These are phyloP conservation scores for Pocillopora grandis DNA, from an alignment of 92 coral and sea anemone species.

Conservation along the genomic window DNA sequence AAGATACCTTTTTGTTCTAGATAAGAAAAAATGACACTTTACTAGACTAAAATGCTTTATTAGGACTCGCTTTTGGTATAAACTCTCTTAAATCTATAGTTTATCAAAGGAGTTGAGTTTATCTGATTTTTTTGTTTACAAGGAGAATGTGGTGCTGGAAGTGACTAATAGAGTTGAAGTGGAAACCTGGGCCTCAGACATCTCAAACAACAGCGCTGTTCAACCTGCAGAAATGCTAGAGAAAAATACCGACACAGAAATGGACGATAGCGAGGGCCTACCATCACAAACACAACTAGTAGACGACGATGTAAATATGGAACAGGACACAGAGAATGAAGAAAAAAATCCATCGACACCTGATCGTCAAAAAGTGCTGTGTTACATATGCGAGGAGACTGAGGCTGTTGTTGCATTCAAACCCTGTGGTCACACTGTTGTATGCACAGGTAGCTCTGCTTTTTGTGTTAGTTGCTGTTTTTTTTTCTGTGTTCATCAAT, in stretches of 20 bases:
- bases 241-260: constrained; percentile 3
- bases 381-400: constrained; percentile 53
- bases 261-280: neutral
- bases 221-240: neutral
- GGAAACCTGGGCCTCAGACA: neutral
- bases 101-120: neutral
- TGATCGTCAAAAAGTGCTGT: constrained; percentile 10
- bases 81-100: too few species aligned
- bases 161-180: constrained; percentile 15
- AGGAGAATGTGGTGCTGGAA: neutral
- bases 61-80: too few species aligned
- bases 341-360: neutral
- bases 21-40: too few species aligned
- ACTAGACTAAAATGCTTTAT: too few species aligned
- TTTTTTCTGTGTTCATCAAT: neutral
- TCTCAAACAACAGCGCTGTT: neutral
- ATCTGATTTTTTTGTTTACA: neutral
- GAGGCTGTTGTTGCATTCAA: constrained; percentile 51
- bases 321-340: neutral
- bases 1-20: too few species aligned
- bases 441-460: constrained; percentile 42
- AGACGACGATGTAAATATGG: neutral
- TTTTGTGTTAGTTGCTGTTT: too few species aligned
- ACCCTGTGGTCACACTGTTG: constrained; percentile 60
- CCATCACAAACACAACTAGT: neutral